Base-by-base conservation (phyloP, 1,140 invertebrate species). In the Camponotus vicinus region DNA sequence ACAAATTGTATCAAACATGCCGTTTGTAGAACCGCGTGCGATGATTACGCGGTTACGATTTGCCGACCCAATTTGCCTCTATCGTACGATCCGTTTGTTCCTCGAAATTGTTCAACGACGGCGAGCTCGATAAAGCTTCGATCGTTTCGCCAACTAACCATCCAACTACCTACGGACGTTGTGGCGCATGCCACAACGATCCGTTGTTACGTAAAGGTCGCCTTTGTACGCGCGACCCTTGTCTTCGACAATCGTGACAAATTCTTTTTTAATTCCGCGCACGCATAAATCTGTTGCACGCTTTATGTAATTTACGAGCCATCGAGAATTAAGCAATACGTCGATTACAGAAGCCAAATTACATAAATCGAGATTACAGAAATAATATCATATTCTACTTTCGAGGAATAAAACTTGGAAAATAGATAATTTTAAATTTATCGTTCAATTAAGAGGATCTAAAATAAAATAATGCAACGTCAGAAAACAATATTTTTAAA, bases 21-120 rank as follows among this genome's bases (percentile, higher is more conserved):
- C 79, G 85, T 71, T 86, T 63, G 45, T 37, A 59, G 77, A 27
- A 69, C 11, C 27, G 45, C 55, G 27, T 32, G 57, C 55, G 63
- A 7, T 49, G 45, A 49, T 85, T 84, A 66, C 63, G 45, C n/a
- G 76, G 9, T 71, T 55, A 55, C 61, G 79, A 89, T 85, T 85
- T 71, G 76, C 77, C n/a, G 85, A 80, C 88, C 88, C 86, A 88
- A 86, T 32, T 85, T 89, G 85, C 76, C 80, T 85, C 18, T 27
- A 15, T 13, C 8, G 59, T 37, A 82, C 67, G 32, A 88, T 61
- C 52, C 32, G n/a, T 77, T 76, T 64, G 21, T 75, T 59, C 42
- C 11, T 21, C 27, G 82, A 86, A 86, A 88, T 86, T 80, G 59
- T 61, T 57, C 42, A 55, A 63, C 64, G 79, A 69, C 61, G 42